Conservation (phyloP, 2,888 invertebrate genomes). For the Drosophila pseudotalamancana region DNA sequence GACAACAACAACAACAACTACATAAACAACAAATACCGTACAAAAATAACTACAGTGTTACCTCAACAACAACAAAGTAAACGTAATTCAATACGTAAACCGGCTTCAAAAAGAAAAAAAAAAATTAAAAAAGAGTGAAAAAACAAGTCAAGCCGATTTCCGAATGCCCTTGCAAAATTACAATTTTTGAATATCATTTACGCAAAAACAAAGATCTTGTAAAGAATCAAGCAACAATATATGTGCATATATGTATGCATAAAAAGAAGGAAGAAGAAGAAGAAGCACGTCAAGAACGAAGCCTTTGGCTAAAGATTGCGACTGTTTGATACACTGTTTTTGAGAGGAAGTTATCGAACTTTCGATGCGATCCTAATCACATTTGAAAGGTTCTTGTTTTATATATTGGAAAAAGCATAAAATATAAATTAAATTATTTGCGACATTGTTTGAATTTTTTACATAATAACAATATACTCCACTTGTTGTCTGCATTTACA, state of each 20-base stretch:
- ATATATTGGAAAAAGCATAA: too few species aligned
- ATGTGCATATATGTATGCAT: constrained; percentile 24
- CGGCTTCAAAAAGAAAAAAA: constrained; percentile 25
- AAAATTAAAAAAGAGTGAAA: neutral
- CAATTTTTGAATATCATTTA: constrained; percentile 36
- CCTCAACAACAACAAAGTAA: constrained; percentile 25
- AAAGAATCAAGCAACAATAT: constrained; percentile 18
- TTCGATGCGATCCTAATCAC: too few species aligned
- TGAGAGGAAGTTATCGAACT: too few species aligned
- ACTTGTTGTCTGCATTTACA: neutral
- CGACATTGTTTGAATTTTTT: neutral
- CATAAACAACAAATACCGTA: constrained; percentile 14
- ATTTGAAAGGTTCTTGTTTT: too few species aligned
- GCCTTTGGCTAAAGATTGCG: too few species aligned
- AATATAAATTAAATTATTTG: too few species aligned
- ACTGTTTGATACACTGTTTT: neutral
- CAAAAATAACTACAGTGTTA: constrained; percentile 21
- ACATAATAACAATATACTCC: neutral
- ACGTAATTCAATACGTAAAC: constrained; percentile 35
- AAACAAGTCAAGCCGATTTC: constrained; percentile 27
- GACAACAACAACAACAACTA: constrained; percentile 24
- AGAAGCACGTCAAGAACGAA: neutral
- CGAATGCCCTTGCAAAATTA: constrained; percentile 47
- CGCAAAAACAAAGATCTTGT: constrained; percentile 1
- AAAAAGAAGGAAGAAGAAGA: neutral